These are phyloP conservation scores for Sebastes iracundus DNA, from an alignment of 2,797 vertebrate species.

Conservation along the genomic window DNA sequence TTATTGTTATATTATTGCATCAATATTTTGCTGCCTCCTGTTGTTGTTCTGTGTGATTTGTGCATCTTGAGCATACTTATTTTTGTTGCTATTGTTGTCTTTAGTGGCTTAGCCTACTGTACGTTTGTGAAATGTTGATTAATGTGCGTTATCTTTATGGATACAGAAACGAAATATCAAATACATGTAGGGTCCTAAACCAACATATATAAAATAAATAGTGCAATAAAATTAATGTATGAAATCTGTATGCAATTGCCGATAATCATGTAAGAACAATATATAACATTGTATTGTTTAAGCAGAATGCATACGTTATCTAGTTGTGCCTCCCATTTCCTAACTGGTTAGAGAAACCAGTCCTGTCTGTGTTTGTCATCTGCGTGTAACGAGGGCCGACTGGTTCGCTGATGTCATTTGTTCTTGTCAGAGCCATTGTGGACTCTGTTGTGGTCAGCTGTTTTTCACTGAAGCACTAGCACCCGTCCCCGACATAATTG, in stretches of 20 bases:
- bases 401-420: constrained; percentile 57
- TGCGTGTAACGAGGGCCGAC: constrained; percentile 22
- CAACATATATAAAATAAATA: background rate
- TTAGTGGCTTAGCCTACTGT: background rate
- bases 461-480: constrained; percentile 41
- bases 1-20: background rate
- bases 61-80: background rate
- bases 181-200: background rate
- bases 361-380: constrained; percentile 25
- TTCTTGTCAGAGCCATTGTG: constrained; percentile 55
- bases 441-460: constrained; percentile 57
- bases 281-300: background rate
- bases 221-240: background rate
- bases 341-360: constrained; percentile 1
- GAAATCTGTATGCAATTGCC: background rate
- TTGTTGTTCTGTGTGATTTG: background rate
- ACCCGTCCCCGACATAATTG: constrained; percentile 52
- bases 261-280: background rate
- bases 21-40: background rate
- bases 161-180: background rate
- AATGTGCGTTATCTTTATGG: background rate
- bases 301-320: background rate
- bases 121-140: background rate
- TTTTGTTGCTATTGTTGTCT: background rate
- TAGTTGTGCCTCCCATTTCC: background rate